Evolutionary conservation across 2,888 invertebrate species (phyloP).

Genomic region (Leucophenga maculata): DNA sequence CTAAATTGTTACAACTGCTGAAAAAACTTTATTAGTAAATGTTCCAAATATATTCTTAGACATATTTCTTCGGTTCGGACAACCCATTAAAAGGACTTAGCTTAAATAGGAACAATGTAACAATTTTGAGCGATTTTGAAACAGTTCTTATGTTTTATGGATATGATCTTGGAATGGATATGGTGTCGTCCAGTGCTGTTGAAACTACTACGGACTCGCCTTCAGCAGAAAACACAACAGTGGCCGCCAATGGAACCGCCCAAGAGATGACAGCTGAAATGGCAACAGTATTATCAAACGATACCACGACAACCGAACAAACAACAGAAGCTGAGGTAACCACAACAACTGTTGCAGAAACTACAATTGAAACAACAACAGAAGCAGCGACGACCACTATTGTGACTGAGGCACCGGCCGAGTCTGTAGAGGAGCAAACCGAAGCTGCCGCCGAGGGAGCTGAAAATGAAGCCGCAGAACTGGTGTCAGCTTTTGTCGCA

Average conservation of each 20-base stretch:
- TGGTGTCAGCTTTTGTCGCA: slow-evolving; percentile 61
- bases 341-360: slow-evolving; percentile 39
- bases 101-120: slow-evolving; percentile 84
- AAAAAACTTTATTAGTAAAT: neutral
- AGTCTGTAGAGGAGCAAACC: slow-evolving; percentile 45
- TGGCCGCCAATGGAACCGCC: slow-evolving; percentile 42
- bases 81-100: slow-evolving; percentile 87
- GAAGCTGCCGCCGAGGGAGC: slow-evolving; percentile 43
- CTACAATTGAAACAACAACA: slow-evolving; percentile 42
- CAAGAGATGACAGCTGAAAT: neutral
- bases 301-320: slow-evolving; percentile 46
- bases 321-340: slow-evolving; percentile 44
- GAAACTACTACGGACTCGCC: slow-evolving; percentile 26
- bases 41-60: slow-evolving; percentile 75
- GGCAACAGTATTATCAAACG: slow-evolving; percentile 35
- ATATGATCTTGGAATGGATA: slow-evolving; percentile 78
- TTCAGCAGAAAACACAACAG: slow-evolving; percentile 61
- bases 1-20: too few species aligned
- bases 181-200: slow-evolving; percentile 57
- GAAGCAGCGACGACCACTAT: slow-evolving; percentile 53
- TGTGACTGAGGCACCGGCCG: slow-evolving; percentile 49
- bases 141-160: slow-evolving; percentile 84
- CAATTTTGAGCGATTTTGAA: slow-evolving; percentile 82
- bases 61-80: slow-evolving; percentile 86
- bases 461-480: slow-evolving; percentile 58